Evolutionary conservation across 2,888 invertebrate genomes (phyloP).

Genomic region (Lithophane ornitopus): DNA sequence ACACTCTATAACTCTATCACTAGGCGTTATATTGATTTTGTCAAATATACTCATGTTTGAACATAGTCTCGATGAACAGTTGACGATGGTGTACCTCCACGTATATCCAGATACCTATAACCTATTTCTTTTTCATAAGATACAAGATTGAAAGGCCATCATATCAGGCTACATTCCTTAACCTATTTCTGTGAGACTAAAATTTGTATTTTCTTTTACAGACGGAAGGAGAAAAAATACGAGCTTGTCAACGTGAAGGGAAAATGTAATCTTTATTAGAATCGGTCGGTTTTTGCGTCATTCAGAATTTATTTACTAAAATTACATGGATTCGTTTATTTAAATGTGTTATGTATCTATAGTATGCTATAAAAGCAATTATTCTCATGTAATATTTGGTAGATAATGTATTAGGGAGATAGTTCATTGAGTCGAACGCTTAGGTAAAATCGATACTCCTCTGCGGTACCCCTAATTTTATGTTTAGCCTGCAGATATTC

Average conservation of each 20-base stretch:
- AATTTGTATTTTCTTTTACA: constrained; percentile 67
- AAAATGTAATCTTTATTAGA: constrained; percentile 57
- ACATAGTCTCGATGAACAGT: not conserved
- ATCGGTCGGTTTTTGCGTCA: constrained; percentile 10
- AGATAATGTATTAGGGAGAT: constrained; percentile 19
- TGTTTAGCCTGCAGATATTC: constrained; percentile 1
- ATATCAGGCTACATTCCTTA: not conserved
- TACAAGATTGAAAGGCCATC: not conserved
- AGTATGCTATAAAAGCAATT: constrained; percentile 23
- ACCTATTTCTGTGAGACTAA: not conserved
- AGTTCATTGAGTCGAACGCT: constrained; percentile 32
- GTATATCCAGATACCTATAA: too few species aligned
- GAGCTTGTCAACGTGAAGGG: constrained; percentile 77
- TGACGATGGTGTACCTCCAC: not conserved
- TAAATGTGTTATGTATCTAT: constrained; percentile 20
- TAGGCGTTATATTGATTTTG: not conserved
- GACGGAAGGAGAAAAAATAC: constrained; percentile 82
- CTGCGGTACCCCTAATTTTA: constrained; percentile 11
- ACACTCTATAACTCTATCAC: too few species aligned
- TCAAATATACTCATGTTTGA: not conserved
- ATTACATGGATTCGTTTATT: constrained; percentile 23
- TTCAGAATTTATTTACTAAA: constrained; percentile 21
- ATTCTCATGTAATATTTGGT: constrained; percentile 20
- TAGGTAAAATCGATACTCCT: constrained; percentile 19
- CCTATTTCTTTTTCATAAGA: not conserved